Evolutionary conservation across 2,888 invertebrate species (phyloP), one percentile per base, ranked within the genome.

Genomic region (Andrena dorsata): DNA sequence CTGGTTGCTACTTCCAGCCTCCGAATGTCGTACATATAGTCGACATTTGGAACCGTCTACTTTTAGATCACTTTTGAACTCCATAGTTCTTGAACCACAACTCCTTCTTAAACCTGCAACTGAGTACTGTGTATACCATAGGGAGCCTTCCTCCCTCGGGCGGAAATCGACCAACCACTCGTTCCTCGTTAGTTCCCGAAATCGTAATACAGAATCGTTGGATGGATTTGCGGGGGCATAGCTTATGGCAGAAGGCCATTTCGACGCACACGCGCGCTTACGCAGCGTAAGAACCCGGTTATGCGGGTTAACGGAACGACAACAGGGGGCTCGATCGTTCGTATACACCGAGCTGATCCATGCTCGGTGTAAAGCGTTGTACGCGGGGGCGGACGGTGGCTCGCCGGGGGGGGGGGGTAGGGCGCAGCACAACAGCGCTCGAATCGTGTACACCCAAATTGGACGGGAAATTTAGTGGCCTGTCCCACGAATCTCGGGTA

Each of bases 381-480:
- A 77, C 77, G 66, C 30, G 53, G 56, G 13, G 41, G 20, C 30
- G 16, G 16, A n/a, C 71, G 51, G 72, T 26, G 73, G 51, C 41
- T 41, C 20, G 64, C 32, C 35, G 53, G 23, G 58, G 61, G 75
- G 53, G 23, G 58, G 61, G 75, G 72, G 68, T 26, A 80, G 81
- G 64, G 71, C 60, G 74, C 65, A 49, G 30, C 77, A 77, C 86
- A 87, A 90, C 88, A 88, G 83, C 81, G 87, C 86, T 86, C 88
- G 87, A 89, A 87, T 89, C 92, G 89, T 92, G 92, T 92, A 91
- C 86, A 89, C 85, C 90, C 88, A 93, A 93, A 93, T 93, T 93
- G 93, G 91, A 93, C 90, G 90, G 93, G 92, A 93, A 93, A 93
- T 93, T 93, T 93, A 92, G 91, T 92, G 92, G 91, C 87, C 89